Conservation (phyloP, 2,113 vertebrate genomes). For the Trematocara marginatum region DNA sequence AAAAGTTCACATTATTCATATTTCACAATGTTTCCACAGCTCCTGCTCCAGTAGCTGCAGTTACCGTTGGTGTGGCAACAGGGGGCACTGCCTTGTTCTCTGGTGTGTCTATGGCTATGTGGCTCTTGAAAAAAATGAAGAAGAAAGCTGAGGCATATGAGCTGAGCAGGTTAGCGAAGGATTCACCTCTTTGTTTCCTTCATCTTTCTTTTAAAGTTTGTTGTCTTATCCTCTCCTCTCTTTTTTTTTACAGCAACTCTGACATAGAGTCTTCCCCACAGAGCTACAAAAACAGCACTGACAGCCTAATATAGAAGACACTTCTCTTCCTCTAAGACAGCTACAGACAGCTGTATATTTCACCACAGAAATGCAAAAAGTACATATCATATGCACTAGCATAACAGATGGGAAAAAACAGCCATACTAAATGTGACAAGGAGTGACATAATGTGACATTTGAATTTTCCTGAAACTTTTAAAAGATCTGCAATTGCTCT, state of each 20-base stretch:
- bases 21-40: conserved; percentile 32
- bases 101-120: conserved; percentile 25
- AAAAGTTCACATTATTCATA: background rate
- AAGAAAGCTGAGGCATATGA: conserved; percentile 60
- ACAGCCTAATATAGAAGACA: conserved; percentile 65
- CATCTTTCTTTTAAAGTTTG: background rate
- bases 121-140: conserved; percentile 57
- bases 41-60: background rate
- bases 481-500: background rate
- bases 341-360: background rate
- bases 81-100: conserved; percentile 13
- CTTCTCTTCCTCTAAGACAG: background rate
- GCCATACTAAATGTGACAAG: background rate
- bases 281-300: conserved; percentile 65
- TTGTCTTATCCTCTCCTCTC: background rate
- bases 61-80: background rate
- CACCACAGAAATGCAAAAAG: background rate
- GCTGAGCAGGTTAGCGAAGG: conserved; percentile 57
- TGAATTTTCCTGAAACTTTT: background rate
- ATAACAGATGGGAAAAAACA: background rate
- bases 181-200: background rate
- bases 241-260: conserved; percentile 46
- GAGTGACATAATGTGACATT: background rate
- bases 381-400: background rate
- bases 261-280: conserved; percentile 50